Evolutionary conservation across 2,113 vertebrate species (phyloP), one percentile per base, ranked within the genome.

Genomic region (Tychaedon coryphoeus): DNA sequence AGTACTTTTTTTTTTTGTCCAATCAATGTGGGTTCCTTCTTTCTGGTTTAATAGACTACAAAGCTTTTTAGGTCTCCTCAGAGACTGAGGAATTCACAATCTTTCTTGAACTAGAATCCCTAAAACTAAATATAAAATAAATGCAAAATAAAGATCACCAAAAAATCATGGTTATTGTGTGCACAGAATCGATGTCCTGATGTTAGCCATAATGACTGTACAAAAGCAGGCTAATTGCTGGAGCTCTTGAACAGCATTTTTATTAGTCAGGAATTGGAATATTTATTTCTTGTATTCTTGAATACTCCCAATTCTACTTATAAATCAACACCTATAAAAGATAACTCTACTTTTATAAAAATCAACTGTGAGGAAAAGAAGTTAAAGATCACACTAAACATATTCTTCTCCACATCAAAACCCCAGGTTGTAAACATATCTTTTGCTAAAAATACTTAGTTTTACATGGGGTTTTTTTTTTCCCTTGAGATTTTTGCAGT

Each of bases 31-130:
- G 31, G 42, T 57, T 78, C 28, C 15, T 72, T 92, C 62, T 58
- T 87, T 91, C 56, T 91, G 45, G 33, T 85, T 93, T 92, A 91
- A 92, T 86, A 76, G 15, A 51, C 15, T 70, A 56, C 7, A 48
- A 25, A 74, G 24, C 65, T 90, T 96, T 53, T 81, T 25, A 66
- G n/a, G 18, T 50, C 17, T 94, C 7, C 40, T 6, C 33, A 51
- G 80, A 58, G 33, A 73, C 23, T 29, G 7, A 82, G 19, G 31
- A 93, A 79, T 86, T 92, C 15, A 70, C 36, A 82, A 34, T 45
- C 18, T 56, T 79, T 92, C 64, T 50, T 57, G 34, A 90, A 73
- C 5, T 4, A 53, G 53, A 88, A 58, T 54, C 51, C 19, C 28
- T 12, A 38, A 69, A 81, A 84, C 51, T 31, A 33, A 72, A 51